Evolutionary conservation across 2,113 vertebrate species (phyloP).

Genomic region (Pampusana beccarii): DNA sequence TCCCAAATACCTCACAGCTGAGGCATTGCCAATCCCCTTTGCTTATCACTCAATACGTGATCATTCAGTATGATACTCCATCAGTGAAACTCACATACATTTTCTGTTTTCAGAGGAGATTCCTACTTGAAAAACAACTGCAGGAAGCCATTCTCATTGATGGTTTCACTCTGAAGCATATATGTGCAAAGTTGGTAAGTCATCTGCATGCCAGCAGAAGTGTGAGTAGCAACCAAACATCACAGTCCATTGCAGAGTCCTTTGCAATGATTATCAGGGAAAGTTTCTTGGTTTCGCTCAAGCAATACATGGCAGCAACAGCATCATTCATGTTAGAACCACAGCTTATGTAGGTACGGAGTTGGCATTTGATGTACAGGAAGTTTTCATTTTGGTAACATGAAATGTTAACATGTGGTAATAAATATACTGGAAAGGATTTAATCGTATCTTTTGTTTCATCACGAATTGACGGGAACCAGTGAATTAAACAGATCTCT

Average conservation of each 20-base stretch:
- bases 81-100: background rate
- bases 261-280: fast-evolving
- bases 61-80: fast-evolving
- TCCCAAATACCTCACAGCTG: background rate
- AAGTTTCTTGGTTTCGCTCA: background rate
- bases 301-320: background rate
- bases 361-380: background rate
- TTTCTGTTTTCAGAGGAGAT: background rate
- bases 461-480: background rate
- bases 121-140: background rate
- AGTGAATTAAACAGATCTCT: background rate
- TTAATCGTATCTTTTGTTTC: background rate
- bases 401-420: background rate
- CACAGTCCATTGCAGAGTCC: background rate
- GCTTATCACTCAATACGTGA: background rate
- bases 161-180: background rate
- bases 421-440: background rate
- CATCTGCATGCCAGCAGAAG: background rate
- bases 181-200: background rate
- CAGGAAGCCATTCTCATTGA: background rate
- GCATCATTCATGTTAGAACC: background rate
- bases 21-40: background rate
- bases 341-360: background rate
- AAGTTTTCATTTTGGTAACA: background rate
- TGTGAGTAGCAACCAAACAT: background rate